Conservation (phyloP, 1,140 invertebrate genomes). For the Spodoptera litura region DNA sequence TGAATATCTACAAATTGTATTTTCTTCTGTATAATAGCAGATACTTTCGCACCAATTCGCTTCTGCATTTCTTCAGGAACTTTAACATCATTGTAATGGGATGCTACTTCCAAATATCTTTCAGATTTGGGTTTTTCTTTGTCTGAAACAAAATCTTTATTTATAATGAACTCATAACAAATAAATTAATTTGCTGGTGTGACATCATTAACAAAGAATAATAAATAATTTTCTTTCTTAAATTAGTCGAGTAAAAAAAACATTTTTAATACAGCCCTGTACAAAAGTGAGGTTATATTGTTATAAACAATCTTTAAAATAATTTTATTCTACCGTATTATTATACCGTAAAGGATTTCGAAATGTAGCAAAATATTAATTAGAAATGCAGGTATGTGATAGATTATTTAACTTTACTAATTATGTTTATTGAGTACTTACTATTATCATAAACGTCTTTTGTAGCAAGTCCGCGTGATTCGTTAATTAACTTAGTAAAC, state of each 20-base stretch:
- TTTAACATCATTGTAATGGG: slow-evolving; percentile 80
- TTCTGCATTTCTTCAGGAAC: slow-evolving; percentile 73
- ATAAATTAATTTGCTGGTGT: no score
- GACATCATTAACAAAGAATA: not conserved
- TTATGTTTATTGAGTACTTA: slow-evolving; percentile 11
- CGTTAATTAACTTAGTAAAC: slow-evolving; percentile 66
- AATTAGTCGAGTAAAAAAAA: no score
- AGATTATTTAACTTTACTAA: not conserved
- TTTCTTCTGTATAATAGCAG: slow-evolving; percentile 69
- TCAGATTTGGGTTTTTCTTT: slow-evolving; percentile 62
- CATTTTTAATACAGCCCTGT: slow-evolving; percentile 12
- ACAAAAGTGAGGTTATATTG: slow-evolving; percentile 11
- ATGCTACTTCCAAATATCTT: slow-evolving; percentile 69
- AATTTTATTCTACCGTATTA: not conserved
- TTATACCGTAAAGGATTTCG: not conserved
- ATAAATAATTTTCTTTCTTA: not conserved
- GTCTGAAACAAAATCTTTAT: slow-evolving; percentile 50
- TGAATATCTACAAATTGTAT: slow-evolving; percentile 69
- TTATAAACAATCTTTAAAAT: not conserved
- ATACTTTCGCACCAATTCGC: slow-evolving; percentile 73
- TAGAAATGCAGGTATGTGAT: not conserved
- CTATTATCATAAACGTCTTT: not conserved
- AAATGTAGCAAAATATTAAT: not conserved
- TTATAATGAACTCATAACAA: not conserved
- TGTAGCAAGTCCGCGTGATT: slow-evolving; percentile 48